Percentiles rank a stretch among this genome's conserved stretches.
Conservation (phyloP, 2,888 invertebrate genomes). For the Pharmacophagus antenor region DNA sequence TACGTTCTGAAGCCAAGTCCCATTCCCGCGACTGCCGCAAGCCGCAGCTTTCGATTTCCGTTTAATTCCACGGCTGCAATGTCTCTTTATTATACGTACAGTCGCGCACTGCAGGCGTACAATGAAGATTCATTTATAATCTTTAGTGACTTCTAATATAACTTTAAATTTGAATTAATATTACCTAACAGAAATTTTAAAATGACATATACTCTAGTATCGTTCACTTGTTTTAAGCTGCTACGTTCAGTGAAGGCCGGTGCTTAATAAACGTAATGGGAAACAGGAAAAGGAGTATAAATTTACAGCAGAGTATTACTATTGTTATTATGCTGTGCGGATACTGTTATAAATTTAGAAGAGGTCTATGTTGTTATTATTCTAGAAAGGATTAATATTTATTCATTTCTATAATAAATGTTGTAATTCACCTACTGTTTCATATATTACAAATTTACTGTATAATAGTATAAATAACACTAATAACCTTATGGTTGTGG, state of each 20-base stretch:
- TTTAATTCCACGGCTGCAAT: conserved; percentile 57
- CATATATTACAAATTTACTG: no score
- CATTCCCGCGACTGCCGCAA: conserved; percentile 48
- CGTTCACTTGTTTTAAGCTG: not conserved
- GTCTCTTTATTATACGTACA: conserved; percentile 31
- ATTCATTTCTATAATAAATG: no score
- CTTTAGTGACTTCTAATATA: not conserved
- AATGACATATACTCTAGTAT: no score
- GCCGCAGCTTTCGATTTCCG: conserved; percentile 74
- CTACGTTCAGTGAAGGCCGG: conserved; percentile 34
- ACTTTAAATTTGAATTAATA: not conserved
- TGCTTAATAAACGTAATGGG: conserved; percentile 11
- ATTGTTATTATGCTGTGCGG: conserved; percentile 10
- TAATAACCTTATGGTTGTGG: no score
- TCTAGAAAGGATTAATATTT: not conserved
- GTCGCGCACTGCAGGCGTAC: not conserved
- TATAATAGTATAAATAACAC: no score
- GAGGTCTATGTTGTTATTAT: not conserved
- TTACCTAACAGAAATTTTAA: not conserved
- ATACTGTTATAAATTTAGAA: not conserved
- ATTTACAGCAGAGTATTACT: conserved; percentile 4
- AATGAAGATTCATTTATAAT: not conserved
- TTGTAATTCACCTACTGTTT: no score
- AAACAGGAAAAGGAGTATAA: conserved; percentile 16
- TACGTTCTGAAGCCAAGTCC: conserved; percentile 30